Evolutionary conservation across 2,888 invertebrate species (phyloP).

Genomic region (Dasysyrphus tricinctus): DNA sequence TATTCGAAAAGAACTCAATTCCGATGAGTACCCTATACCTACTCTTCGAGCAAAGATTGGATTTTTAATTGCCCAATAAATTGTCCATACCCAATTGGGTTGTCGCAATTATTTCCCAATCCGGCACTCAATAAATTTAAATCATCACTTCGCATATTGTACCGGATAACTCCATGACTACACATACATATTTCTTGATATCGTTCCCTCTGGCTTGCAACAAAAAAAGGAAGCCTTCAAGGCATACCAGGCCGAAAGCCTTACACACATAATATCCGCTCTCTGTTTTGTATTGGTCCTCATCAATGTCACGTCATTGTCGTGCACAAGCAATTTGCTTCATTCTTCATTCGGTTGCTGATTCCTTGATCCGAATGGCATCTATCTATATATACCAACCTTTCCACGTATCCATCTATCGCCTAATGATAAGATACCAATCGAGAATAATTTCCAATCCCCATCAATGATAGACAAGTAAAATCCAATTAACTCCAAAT

Average conservation of each 20-base stretch:
- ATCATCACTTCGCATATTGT: slow-evolving; percentile 67
- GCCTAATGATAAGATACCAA: slow-evolving; percentile 74
- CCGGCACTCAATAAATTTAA: slow-evolving; percentile 73
- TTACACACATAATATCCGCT: slow-evolving; percentile 61
- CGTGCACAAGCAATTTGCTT: slow-evolving; percentile 75
- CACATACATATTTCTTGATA: slow-evolving; percentile 29
- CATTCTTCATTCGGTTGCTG: slow-evolving; percentile 69
- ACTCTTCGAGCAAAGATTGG: slow-evolving; percentile 35
- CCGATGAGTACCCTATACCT: background rate
- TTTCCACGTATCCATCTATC: slow-evolving; percentile 51
- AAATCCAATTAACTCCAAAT: slow-evolving; percentile 82
- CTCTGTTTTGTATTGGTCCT: slow-evolving; percentile 4
- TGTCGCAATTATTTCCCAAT: slow-evolving; percentile 73
- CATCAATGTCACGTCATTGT: slow-evolving; percentile 70
- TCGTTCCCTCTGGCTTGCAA: background rate
- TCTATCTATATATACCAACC: slow-evolving; percentile 45
- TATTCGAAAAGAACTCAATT: slow-evolving; percentile 30
- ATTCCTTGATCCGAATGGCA: slow-evolving; percentile 68
- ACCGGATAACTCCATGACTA: slow-evolving; percentile 37
- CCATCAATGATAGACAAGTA: slow-evolving; percentile 78
- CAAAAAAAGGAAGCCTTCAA: slow-evolving; percentile 25
- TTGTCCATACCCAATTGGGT: slow-evolving; percentile 56
- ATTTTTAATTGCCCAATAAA: slow-evolving; percentile 74
- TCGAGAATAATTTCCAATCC: slow-evolving; percentile 77
- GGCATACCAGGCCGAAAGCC: slow-evolving; percentile 66